A percentile compares a stretch with the other conserved stretches of the same genome.
Evolutionary conservation across 2,797 vertebrate genomes (phyloP).

Genomic region (Pterois miles): DNA sequence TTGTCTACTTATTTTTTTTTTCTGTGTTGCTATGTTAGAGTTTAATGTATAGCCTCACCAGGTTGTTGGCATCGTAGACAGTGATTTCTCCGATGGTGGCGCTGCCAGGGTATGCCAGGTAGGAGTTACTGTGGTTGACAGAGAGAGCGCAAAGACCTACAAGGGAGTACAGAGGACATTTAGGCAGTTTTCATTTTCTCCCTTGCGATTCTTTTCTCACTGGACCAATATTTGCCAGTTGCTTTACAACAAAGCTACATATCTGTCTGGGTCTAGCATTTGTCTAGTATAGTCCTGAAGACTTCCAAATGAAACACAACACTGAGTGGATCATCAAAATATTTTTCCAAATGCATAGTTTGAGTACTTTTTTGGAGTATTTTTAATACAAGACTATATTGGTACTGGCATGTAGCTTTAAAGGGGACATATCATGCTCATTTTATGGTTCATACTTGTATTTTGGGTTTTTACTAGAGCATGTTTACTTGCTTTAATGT

Average conservation of each 20-base stretch:
- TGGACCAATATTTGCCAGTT: background rate
- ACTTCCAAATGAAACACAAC: background rate
- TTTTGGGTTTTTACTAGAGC: no score
- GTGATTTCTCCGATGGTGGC: conserved; percentile 90
- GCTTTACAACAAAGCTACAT: background rate
- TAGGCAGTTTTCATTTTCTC: background rate
- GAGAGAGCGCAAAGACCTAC: conserved; percentile 95
- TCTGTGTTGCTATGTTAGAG: background rate
- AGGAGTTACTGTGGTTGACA: conserved; percentile 94
- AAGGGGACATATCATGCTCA: background rate
- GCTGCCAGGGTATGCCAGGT: conserved; percentile 93
- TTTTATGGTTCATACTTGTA: no score
- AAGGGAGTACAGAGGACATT: background rate
- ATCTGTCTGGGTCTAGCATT: background rate
- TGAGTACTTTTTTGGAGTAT: background rate
- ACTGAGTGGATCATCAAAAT: no score
- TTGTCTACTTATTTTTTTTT: background rate
- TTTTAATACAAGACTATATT: background rate
- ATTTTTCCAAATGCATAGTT: no score
- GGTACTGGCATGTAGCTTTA: background rate
- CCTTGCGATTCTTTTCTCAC: background rate
- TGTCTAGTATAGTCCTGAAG: background rate
- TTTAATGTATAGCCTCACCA: conserved; percentile 85
- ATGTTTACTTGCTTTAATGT: no score
- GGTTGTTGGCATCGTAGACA: conserved; percentile 91